Evolutionary conservation across 2,113 vertebrate species (phyloP).

Genomic region (Sphaerodactylus townsendi): DNA sequence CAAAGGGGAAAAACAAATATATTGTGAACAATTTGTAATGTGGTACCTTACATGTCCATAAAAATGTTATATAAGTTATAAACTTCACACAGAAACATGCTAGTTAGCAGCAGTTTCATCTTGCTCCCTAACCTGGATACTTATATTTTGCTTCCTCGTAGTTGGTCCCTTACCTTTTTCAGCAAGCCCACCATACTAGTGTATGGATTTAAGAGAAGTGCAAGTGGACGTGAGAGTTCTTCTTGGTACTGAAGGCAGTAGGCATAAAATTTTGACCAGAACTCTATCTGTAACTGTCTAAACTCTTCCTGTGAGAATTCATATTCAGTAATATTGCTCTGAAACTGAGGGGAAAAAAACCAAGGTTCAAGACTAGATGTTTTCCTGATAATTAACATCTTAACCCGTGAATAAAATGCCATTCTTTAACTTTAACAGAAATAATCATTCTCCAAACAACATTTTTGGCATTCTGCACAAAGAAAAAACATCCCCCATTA

Average conservation of each 20-base stretch:
- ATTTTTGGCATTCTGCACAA: neutral
- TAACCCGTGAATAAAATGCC: neutral
- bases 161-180: conserved; percentile 81
- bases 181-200: conserved; percentile 88
- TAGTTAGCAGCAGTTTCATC: neutral
- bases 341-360: conserved; percentile 76
- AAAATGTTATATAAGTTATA: too few species aligned
- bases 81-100: neutral
- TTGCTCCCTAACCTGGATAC: neutral
- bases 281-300: conserved; percentile 90
- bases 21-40: neutral
- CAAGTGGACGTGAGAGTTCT: conserved; percentile 84
- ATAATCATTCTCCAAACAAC: too few species aligned
- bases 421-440: neutral
- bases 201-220: conserved; percentile 81
- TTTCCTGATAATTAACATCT: neutral
- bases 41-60: neutral
- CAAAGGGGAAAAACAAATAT: neutral
- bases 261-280: conserved; percentile 95
- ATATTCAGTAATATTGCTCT: conserved; percentile 88
- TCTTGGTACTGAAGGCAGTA: conserved; percentile 96
- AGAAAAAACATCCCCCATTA: neutral
- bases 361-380: neutral
- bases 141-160: neutral
- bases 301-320: conserved; percentile 94